These are phyloP conservation scores for Xestia xanthographa DNA, from an alignment of 2,888 invertebrate genomes.

Conservation along the genomic window DNA sequence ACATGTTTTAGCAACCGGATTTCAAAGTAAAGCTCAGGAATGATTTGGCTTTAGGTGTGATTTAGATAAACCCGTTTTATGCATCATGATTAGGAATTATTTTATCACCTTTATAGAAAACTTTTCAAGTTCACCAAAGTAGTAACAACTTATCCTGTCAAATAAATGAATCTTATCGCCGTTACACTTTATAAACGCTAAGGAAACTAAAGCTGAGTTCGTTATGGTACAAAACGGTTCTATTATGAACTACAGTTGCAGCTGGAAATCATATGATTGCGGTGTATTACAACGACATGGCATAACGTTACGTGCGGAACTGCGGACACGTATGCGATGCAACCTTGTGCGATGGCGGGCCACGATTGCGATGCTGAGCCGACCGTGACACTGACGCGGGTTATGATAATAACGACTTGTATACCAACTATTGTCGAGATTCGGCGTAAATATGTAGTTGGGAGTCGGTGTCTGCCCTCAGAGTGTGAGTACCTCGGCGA, in stretches of 20 bases:
- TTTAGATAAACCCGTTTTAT: conserved; percentile 11
- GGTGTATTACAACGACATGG: conserved; percentile 72
- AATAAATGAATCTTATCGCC: neutral
- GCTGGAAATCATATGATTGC: conserved; percentile 70
- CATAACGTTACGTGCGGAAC: conserved; percentile 83
- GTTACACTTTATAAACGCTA: neutral
- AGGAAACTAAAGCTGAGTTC: conserved; percentile 23
- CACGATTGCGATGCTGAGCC: conserved; percentile 81
- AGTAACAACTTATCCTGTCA: neutral
- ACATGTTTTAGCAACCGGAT: conserved; percentile 4
- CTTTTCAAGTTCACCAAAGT: neutral
- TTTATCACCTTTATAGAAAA: too few relatives aligned
- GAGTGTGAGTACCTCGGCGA: conserved; percentile 81
- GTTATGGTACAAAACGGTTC: conserved; percentile 39
- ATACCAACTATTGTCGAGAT: conserved; percentile 75
- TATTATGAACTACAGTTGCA: conserved; percentile 51
- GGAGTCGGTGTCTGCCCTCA: conserved; percentile 78
- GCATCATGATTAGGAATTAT: neutral
- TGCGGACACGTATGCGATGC: conserved; percentile 82
- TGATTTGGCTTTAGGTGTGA: neutral
- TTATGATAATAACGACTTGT: conserved; percentile 83
- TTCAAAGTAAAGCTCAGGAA: neutral
- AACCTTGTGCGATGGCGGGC: conserved; percentile 85
- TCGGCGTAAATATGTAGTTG: conserved; percentile 75
- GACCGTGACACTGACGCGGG: conserved; percentile 88